Percentiles rank a stretch among this genome's conserved stretches.
Evolutionary conservation across 2,797 vertebrate species (phyloP).

Genomic region (Epinephelus coioides): DNA sequence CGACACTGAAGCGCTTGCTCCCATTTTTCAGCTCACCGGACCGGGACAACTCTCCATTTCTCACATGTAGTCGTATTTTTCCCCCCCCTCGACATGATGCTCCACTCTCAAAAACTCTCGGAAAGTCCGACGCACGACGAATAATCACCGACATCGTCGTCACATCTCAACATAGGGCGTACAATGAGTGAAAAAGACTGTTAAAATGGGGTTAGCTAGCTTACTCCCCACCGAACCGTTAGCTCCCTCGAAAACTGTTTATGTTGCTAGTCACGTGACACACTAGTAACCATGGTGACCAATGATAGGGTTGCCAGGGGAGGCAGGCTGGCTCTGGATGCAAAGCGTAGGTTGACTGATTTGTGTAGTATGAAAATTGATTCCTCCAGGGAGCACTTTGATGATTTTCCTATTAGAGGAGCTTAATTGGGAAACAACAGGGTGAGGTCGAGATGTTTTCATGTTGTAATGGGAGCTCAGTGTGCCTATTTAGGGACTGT

Average conservation of each 20-base stretch:
- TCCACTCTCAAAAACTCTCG: slow-evolving; percentile 1
- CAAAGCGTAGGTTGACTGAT: neutral
- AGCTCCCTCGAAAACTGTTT: slow-evolving; percentile 64
- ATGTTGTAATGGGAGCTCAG: neutral
- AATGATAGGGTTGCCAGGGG: slow-evolving; percentile 19
- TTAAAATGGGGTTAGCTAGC: slow-evolving; percentile 21
- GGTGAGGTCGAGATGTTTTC: neutral
- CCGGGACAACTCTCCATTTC: slow-evolving; percentile 48
- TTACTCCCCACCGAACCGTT: neutral
- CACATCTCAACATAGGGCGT: neutral
- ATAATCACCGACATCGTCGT: neutral
- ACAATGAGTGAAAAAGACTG: neutral
- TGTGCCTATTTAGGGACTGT: neutral
- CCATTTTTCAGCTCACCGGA: slow-evolving; percentile 77
- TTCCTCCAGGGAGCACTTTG: neutral
- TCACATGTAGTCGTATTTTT: slow-evolving; percentile 14
- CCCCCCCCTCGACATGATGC: slow-evolving; percentile 24
- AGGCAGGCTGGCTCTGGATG: neutral
- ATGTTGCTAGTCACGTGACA: slow-evolving; percentile 76
- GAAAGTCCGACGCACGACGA: slow-evolving; percentile 1
- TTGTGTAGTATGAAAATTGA: neutral
- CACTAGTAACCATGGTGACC: slow-evolving; percentile 68
- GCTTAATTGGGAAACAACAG: neutral
- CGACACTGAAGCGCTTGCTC: slow-evolving; percentile 84
- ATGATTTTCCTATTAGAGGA: neutral